These are phyloP conservation scores for Pipistrellus nathusii DNA, from an alignment of 2,797 vertebrate genomes.

Conservation along the genomic window DNA sequence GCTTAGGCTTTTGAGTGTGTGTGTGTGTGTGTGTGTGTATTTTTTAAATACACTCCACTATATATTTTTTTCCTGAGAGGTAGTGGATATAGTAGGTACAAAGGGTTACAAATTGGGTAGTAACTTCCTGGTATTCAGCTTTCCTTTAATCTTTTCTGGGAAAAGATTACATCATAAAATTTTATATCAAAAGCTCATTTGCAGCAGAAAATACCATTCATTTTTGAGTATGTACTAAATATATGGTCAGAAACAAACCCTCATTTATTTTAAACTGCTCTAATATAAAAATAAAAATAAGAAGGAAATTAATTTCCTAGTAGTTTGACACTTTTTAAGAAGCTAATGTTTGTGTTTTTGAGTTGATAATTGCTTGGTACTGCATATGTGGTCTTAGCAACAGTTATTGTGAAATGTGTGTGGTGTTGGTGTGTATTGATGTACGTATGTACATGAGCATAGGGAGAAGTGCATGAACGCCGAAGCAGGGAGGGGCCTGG, in stretches of 20 bases:
- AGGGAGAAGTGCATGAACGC: slow-evolving; percentile 80
- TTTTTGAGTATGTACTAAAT: slow-evolving; percentile 54
- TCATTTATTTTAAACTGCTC: slow-evolving; percentile 58
- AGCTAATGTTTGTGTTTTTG: neutral
- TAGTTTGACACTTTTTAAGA: neutral
- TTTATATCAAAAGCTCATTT: slow-evolving; percentile 19
- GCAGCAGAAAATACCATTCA: slow-evolving; percentile 64
- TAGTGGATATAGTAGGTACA: slow-evolving; percentile 42
- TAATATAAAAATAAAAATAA: neutral
- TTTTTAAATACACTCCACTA: too few relatives aligned
- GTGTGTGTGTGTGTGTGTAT: too few relatives aligned
- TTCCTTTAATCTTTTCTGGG: slow-evolving; percentile 70
- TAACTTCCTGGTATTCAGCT: slow-evolving; percentile 55
- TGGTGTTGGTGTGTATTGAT: slow-evolving; percentile 58
- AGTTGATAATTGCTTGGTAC: slow-evolving; percentile 55
- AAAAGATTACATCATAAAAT: slow-evolving; percentile 49
- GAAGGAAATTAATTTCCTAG: slow-evolving; percentile 53
- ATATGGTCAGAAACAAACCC: slow-evolving; percentile 37
- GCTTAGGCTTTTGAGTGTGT: too few relatives aligned
- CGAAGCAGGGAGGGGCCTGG: slow-evolving; percentile 72
- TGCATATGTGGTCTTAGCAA: slow-evolving; percentile 67
- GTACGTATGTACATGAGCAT: slow-evolving; percentile 53
- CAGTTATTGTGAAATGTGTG: slow-evolving; percentile 61
- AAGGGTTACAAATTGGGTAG: slow-evolving; percentile 58
- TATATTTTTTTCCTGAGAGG: slow-evolving; percentile 60